phyloP scores from a whole-genome alignment of 2,797 vertebrate species.

The Sebastes nivosus region DNA sequence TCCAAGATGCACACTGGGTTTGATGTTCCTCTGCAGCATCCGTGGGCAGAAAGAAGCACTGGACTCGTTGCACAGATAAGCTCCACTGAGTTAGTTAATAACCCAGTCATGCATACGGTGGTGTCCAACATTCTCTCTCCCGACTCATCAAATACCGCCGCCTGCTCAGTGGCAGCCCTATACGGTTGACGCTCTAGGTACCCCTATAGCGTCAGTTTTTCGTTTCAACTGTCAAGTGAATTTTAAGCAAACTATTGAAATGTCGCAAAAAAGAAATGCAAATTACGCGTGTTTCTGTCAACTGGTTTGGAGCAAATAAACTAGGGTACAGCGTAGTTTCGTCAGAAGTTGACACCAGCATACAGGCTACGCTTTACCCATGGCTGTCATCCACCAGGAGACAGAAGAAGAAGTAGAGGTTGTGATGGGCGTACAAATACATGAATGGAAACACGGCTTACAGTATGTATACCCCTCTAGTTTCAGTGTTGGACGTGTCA shows the following conservation, averaged over 20 bases:
- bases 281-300: fast-evolving
- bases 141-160: neutral
- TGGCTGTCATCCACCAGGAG: no score
- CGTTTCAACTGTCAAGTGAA: neutral
- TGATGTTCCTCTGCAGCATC: neutral
- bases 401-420: no score
- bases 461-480: no score
- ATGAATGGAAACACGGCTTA: neutral
- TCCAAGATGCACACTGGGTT: neutral
- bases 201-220: neutral
- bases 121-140: neutral
- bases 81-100: neutral
- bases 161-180: neutral
- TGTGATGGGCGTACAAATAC: neutral
- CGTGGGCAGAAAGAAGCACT: neutral
- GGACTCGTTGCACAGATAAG: neutral
- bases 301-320: neutral
- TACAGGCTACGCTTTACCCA: fast-evolving
- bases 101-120: neutral
- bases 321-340: fast-evolving
- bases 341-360: neutral
- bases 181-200: neutral
- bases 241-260: neutral
- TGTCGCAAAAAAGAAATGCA: neutral
- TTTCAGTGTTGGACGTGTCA: no score